Conservation (phyloP, 2,888 invertebrate species). For the Pterostichus niger region DNA sequence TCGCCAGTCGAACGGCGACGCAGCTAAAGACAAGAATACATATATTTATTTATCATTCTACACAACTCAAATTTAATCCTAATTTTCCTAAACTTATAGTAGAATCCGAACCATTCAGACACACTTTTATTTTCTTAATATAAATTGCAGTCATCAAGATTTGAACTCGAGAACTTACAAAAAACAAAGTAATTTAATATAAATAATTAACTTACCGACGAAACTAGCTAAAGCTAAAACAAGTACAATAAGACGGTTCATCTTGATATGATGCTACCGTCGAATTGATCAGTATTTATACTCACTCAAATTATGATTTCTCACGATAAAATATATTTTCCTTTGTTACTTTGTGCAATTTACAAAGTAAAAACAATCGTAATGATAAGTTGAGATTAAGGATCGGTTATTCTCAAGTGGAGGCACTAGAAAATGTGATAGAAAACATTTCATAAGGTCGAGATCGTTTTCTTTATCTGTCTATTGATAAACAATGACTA, state of each 20-base stretch:
- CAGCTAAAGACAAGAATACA: conserved; percentile 12
- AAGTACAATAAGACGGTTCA: not conserved
- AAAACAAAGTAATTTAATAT: not conserved
- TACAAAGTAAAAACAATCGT: not conserved
- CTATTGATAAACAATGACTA: too few species aligned
- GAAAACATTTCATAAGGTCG: too few species aligned
- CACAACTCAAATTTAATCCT: too few species aligned
- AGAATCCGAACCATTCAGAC: too few species aligned
- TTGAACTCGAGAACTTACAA: not conserved
- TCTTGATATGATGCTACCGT: not conserved
- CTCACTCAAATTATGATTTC: not conserved
- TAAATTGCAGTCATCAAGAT: too few species aligned
- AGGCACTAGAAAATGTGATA: too few species aligned
- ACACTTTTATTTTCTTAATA: too few species aligned
- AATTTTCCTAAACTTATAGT: too few species aligned
- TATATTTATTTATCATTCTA: too few species aligned
- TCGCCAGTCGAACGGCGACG: conserved; percentile 68
- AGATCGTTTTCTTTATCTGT: too few species aligned
- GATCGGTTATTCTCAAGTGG: too few species aligned
- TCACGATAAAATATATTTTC: not conserved
- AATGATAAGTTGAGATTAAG: too few species aligned
- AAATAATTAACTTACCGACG: not conserved
- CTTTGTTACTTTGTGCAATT: not conserved
- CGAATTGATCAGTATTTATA: not conserved
- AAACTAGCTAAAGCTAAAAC: not conserved